Evolutionary conservation across 2,113 vertebrate genomes (phyloP).

Genomic region (Crotalus horridus): DNA sequence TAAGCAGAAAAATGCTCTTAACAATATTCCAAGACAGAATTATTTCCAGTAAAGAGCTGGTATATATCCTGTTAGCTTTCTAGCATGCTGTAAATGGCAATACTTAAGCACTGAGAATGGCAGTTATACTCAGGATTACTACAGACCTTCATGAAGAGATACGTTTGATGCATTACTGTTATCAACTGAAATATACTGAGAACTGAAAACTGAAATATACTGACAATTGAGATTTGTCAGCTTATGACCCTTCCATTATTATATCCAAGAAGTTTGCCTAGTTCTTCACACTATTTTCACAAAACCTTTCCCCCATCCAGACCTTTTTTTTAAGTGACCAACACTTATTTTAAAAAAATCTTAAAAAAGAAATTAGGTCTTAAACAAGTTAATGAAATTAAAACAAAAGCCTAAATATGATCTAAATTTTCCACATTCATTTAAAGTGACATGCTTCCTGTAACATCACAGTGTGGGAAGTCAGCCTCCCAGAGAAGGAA

Average conservation of each 20-base stretch:
- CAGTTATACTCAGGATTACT: background rate
- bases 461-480: background rate
- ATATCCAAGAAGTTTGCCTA: background rate
- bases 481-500: too few species aligned
- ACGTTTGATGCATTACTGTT: background rate
- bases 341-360: background rate
- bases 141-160: background rate
- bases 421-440: background rate
- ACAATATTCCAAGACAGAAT: background rate
- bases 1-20: background rate
- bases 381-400: background rate
- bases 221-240: background rate
- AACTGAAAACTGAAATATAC: background rate
- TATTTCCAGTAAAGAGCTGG: background rate
- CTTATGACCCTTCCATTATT: background rate
- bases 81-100: background rate
- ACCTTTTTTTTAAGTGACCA: background rate
- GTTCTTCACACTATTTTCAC: background rate
- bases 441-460: background rate
- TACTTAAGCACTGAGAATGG: background rate
- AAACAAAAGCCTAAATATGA: background rate
- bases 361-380: background rate
- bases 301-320: background rate
- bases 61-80: background rate
- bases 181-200: background rate